These are phyloP conservation scores for Setipinna tenuifilis DNA, from an alignment of 2,797 vertebrate genomes.

Conservation along the genomic window DNA sequence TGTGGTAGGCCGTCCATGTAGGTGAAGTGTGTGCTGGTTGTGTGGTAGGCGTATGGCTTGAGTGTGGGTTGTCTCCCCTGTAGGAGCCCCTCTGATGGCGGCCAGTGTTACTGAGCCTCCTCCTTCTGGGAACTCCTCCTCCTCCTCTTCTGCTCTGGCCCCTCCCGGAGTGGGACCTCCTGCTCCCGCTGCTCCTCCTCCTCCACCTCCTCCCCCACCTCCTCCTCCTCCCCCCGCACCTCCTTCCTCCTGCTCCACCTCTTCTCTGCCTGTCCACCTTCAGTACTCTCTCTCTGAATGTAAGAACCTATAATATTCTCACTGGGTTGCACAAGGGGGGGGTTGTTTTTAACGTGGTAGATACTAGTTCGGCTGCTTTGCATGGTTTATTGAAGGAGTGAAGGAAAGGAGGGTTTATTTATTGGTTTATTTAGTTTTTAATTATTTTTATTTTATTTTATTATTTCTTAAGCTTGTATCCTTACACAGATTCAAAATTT, in stretches of 20 bases:
- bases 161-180: constrained; percentile 72
- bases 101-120: constrained; percentile 87
- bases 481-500: not conserved
- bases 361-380: not conserved
- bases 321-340: constrained; percentile 50
- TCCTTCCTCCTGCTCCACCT: constrained; percentile 73
- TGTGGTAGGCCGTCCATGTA: too few relatives aligned
- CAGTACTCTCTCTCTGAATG: constrained; percentile 96
- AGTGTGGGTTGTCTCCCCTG: constrained; percentile 47
- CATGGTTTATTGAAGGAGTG: not conserved
- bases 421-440: not conserved
- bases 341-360: not conserved
- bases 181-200: constrained; percentile 66
- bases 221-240: constrained; percentile 62
- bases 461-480: not conserved
- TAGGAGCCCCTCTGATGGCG: constrained; percentile 90
- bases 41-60: not conserved
- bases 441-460: not conserved
- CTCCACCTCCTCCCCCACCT: constrained; percentile 67
- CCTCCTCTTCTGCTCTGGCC: constrained; percentile 74
- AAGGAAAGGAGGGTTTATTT: not conserved
- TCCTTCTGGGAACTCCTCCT: constrained; percentile 12
- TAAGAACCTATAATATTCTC: constrained; percentile 77
- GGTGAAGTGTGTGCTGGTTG: not conserved
- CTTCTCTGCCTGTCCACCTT: constrained; percentile 88